These are phyloP conservation scores for Lepidurus couesii DNA, from an alignment of 1,140 invertebrate species.

Conservation along the genomic window DNA sequence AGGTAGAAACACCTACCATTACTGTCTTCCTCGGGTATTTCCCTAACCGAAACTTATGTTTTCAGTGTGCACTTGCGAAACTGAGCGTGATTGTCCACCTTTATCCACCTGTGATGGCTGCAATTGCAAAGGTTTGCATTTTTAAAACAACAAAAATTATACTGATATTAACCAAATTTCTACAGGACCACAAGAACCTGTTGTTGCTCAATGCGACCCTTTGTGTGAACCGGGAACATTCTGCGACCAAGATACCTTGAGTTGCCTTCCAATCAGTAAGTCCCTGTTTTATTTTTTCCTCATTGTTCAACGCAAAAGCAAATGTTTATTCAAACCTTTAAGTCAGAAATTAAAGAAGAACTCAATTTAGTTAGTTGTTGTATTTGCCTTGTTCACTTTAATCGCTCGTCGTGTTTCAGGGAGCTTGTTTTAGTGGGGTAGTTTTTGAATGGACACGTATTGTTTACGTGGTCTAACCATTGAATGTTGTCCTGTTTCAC, in stretches of 20 bases:
- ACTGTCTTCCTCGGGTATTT: conserved; percentile 14
- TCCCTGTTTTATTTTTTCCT: neutral
- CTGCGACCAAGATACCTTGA: conserved; percentile 16
- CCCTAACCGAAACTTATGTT: conserved; percentile 37
- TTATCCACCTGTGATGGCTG: conserved; percentile 60
- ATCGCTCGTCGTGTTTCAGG: neutral
- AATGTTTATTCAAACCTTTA: neutral
- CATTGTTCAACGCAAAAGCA: neutral
- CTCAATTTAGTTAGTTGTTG: too few species aligned
- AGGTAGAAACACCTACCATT: conserved; percentile 37
- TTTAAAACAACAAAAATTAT: neutral
- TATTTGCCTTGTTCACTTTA: neutral
- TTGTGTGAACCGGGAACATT: conserved; percentile 5
- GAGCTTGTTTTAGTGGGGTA: neutral
- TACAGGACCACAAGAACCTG: conserved; percentile 16
- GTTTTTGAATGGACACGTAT: neutral
- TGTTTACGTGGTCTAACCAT: neutral
- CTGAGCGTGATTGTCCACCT: conserved; percentile 54
- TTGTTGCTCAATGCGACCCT: conserved; percentile 25
- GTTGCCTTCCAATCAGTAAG: conserved; percentile 24
- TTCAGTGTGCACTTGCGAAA: conserved; percentile 62
- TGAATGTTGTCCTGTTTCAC: neutral
- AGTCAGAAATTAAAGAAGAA: neutral
- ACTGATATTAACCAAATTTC: neutral
- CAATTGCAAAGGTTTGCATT: conserved; percentile 53